These are phyloP conservation scores for Cenopis cana DNA, from an alignment of 2,888 invertebrate genomes.

Conservation along the genomic window DNA sequence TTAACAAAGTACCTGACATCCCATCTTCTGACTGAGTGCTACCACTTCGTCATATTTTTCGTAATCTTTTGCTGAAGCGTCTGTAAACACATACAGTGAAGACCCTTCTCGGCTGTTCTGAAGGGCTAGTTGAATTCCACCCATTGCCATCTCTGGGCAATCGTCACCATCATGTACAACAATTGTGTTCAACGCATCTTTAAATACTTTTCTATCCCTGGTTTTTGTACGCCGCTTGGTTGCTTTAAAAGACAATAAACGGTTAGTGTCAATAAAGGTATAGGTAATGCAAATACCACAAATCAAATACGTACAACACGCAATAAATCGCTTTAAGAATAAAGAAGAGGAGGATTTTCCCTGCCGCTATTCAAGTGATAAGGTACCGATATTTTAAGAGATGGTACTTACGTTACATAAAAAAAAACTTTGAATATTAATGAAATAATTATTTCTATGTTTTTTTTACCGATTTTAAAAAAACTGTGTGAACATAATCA, in stretches of 20 bases:
- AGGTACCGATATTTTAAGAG: no score
- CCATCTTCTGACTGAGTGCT: constrained; percentile 58
- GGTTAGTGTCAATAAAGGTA: neutral
- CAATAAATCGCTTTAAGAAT: no score
- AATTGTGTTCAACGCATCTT: constrained; percentile 51
- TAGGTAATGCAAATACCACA: neutral
- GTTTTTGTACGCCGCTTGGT: constrained; percentile 52
- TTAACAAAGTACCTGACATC: constrained; percentile 58
- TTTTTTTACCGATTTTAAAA: no score
- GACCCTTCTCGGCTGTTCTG: constrained; percentile 60
- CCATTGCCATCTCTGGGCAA: constrained; percentile 67
- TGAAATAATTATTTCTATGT: no score
- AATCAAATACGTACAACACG: no score
- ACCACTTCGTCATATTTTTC: constrained; percentile 52
- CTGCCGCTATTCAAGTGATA: no score
- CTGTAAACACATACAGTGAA: constrained; percentile 70
- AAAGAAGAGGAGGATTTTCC: no score
- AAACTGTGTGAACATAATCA: no score
- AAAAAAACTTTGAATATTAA: no score
- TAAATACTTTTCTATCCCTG: constrained; percentile 55
- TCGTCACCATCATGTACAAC: constrained; percentile 54
- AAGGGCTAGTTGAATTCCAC: constrained; percentile 63
- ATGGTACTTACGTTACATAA: no score
- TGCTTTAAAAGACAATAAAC: constrained; percentile 50
- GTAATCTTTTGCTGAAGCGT: constrained; percentile 66